phyloP scores from a whole-genome alignment of 2,888 invertebrate genomes.

The Ypsolopha scabrella region DNA sequence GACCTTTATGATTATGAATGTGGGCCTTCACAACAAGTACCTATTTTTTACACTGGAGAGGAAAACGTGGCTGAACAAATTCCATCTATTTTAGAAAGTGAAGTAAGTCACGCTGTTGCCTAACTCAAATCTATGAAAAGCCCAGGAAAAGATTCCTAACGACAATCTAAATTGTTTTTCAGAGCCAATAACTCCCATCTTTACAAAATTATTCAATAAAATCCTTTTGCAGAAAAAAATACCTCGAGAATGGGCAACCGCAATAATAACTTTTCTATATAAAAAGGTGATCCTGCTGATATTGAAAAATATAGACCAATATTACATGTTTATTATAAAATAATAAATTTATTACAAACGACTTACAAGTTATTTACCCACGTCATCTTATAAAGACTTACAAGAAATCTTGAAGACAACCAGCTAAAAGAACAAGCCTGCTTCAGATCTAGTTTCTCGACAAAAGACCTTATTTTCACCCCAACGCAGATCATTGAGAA shows the following conservation, averaged over 20 bases:
- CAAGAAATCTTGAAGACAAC: neutral
- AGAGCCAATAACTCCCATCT: constrained; percentile 6
- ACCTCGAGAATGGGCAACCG: neutral
- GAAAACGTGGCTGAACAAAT: too few species aligned
- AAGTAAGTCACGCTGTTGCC: too few species aligned
- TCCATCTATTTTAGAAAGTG: too few species aligned
- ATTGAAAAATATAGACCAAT: neutral
- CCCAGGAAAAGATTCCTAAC: constrained; percentile 6
- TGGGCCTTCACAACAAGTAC: too few species aligned
- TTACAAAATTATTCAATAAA: constrained; percentile 5
- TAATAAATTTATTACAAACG: neutral
- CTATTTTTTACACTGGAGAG: too few species aligned
- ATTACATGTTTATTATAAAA: too few species aligned
- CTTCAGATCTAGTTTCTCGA: neutral
- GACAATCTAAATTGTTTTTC: constrained; percentile 5
- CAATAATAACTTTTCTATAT: neutral
- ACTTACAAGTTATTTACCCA: neutral
- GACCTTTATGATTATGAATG: too few species aligned
- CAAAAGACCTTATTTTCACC: neutral
- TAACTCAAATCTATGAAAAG: constrained; percentile 3
- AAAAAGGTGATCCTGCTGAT: neutral
- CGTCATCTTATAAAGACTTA: neutral
- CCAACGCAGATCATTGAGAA: neutral
- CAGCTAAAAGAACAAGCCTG: neutral
- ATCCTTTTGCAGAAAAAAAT: neutral